Evolutionary conservation across 30 jellyfish, hydroid and myxozoan genomes (phyloP), one percentile per base, ranked within the genome.

Genomic region (Aurelia sp.): DNA sequence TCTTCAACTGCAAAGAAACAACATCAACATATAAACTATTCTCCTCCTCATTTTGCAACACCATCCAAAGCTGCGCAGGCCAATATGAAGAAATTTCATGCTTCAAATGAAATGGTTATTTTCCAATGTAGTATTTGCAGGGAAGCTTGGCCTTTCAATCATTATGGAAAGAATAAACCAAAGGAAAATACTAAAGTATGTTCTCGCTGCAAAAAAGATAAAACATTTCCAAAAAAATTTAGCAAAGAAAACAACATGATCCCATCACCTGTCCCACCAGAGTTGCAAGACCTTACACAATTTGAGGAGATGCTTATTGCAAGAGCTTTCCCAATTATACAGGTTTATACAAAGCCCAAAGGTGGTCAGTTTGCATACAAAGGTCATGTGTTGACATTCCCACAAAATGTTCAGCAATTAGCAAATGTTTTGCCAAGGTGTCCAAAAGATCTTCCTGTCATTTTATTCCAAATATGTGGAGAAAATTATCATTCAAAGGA

Each of bases 211-310:
- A 78, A 62, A 30, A 59, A 63, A 78, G 89, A 78, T 38, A 78
- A 78, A n/a, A 20, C 17, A 9, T 11, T 9, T 16, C 89, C 89
- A 59, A 44, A 51, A 33, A 74, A 62, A 31, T 85, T 85, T 70
- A 72, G 90, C 71, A 21, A 22, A 9, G 94, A 73, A 57, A 85
- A 85, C 63, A 51, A 72, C 17, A 72, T 85, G 94, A 63, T 85
- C n/a, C 94, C 89, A 16, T 85, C 94, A 17, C 69, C 80, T 57
- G 94, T 85, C 27, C 94, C 94, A 85, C 62, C 48, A 24, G 89
- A 85, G 31, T 85, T 85, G 61, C 81, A 74, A 44, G 81, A 48
- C 53, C 83, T 85, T 31, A 72, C 89, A 13, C 94, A 85, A 44
- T 40, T 62, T 58, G 94, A 85, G 55, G 94, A 85, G 74, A 85